These are phyloP conservation scores for Euglossa dilemma DNA, from an alignment of 1,140 invertebrate species.

Conservation along the genomic window DNA sequence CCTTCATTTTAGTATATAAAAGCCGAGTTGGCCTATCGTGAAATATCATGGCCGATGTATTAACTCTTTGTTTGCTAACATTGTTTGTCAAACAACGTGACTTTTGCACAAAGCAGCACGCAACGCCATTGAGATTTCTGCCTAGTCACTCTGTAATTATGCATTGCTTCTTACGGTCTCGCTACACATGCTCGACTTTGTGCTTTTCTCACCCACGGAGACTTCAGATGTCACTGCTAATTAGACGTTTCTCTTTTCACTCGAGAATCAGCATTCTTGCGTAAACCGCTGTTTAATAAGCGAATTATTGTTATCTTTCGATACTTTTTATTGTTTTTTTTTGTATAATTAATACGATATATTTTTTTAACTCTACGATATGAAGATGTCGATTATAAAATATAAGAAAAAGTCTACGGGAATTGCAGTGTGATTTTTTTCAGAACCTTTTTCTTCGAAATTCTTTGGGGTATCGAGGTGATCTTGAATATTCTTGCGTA, in stretches of 20 bases:
- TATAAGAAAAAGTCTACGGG: no score
- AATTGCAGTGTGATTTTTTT: no score
- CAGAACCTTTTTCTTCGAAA: no score
- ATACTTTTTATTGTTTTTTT: no score
- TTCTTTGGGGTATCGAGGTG: no score
- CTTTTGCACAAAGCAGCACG: neutral
- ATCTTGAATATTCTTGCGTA: no score
- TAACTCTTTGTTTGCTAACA: conserved; percentile 21
- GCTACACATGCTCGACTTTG: neutral
- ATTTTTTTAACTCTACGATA: no score
- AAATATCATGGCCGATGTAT: neutral
- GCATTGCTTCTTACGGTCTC: neutral
- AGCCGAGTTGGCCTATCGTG: neutral
- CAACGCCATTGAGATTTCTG: conserved; percentile 7
- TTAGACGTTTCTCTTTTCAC: neutral
- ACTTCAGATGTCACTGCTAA: neutral
- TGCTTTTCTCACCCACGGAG: neutral
- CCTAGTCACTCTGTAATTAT: neutral
- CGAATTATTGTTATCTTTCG: no score
- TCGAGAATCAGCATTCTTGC: no score
- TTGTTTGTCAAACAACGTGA: neutral
- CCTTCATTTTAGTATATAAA: neutral
- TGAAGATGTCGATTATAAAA: no score
- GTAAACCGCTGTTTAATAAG: no score
- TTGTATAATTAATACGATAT: no score